Percentiles rank a stretch among this genome's conserved stretches.
Conservation (phyloP, 92 coral and sea anemone species). For the Phymanthus crucifer region DNA sequence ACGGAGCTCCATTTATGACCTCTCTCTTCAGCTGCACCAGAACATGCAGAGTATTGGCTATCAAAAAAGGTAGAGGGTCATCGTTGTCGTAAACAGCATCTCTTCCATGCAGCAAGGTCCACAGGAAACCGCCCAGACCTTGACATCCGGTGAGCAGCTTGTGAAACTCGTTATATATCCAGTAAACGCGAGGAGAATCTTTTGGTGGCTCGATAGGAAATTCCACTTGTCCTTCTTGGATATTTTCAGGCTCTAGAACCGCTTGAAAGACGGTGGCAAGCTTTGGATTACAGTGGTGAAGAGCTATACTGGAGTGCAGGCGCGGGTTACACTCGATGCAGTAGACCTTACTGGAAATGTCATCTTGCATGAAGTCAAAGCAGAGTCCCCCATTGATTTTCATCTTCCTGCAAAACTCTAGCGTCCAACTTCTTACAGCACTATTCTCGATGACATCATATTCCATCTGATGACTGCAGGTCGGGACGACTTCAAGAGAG, state of each 20-base stretch:
- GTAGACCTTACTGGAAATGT: conserved; percentile 33
- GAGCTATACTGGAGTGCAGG: conserved; percentile 42
- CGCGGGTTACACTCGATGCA: conserved; percentile 68
- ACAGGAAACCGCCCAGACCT: conserved; percentile 30
- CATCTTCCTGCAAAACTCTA: conserved; percentile 42
- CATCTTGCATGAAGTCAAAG: conserved; percentile 55
- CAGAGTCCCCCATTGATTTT: conserved; percentile 45
- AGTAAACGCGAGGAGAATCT: conserved; percentile 40
- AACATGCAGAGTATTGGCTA: conserved; percentile 23
- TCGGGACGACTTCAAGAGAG: conserved; percentile 42
- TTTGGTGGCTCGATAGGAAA: conserved; percentile 31
- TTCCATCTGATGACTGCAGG: conserved; percentile 47
- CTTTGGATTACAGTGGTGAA: conserved; percentile 32
- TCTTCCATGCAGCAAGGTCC: conserved; percentile 27
- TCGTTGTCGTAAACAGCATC: conserved; percentile 52
- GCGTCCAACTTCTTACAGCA: conserved; percentile 43
- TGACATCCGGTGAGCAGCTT: conserved; percentile 33
- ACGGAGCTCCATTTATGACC: conserved; percentile 2
- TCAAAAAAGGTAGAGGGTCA: conserved; percentile 54
- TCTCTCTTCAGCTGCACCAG: conserved; percentile 2
- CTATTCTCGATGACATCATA: conserved; percentile 38
- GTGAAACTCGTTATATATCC: conserved; percentile 53
- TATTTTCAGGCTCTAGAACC: conserved; percentile 33
- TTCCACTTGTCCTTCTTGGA: conserved; percentile 12
- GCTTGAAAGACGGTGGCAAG: conserved; percentile 47